phyloP scores from a whole-genome alignment of 2,888 invertebrate species.

The Magallana nippona region DNA sequence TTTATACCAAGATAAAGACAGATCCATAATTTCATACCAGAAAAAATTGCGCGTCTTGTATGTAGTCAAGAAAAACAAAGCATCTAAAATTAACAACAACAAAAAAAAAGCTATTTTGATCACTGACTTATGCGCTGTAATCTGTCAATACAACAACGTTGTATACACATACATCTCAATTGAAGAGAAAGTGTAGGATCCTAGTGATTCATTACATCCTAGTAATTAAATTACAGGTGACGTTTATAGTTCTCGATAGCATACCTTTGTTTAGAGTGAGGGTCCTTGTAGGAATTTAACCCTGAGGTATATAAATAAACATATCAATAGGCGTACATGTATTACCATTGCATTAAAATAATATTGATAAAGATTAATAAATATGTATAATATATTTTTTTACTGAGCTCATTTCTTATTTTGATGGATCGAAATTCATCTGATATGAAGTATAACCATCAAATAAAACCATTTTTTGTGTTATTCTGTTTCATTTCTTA shows the following conservation, averaged over 20 bases:
- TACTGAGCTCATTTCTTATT: not conserved
- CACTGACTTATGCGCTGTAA: too few species aligned
- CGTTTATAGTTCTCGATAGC: not conserved
- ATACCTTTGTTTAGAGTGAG: not conserved
- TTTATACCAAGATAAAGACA: too few species aligned
- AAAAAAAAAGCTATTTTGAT: too few species aligned
- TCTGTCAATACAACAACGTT: too few species aligned
- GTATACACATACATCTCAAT: not conserved
- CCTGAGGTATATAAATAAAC: not conserved
- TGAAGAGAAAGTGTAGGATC: not conserved
- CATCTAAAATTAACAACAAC: too few species aligned
- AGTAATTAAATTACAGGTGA: constrained; percentile 11
- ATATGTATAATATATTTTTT: not conserved
- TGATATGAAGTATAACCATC: not conserved
- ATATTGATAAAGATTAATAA: not conserved
- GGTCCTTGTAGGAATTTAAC: not conserved
- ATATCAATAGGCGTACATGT: too few species aligned
- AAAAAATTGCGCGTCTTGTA: too few species aligned
- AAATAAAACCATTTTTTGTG: too few species aligned
- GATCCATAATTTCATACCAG: too few species aligned
- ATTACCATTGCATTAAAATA: not conserved
- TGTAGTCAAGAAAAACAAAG: too few species aligned
- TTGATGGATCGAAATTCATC: not conserved
- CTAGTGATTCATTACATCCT: not conserved
- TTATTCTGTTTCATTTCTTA: too few species aligned